These are phyloP conservation scores for Tipula vernalis DNA, from an alignment of 2,888 invertebrate genomes.

Conservation along the genomic window DNA sequence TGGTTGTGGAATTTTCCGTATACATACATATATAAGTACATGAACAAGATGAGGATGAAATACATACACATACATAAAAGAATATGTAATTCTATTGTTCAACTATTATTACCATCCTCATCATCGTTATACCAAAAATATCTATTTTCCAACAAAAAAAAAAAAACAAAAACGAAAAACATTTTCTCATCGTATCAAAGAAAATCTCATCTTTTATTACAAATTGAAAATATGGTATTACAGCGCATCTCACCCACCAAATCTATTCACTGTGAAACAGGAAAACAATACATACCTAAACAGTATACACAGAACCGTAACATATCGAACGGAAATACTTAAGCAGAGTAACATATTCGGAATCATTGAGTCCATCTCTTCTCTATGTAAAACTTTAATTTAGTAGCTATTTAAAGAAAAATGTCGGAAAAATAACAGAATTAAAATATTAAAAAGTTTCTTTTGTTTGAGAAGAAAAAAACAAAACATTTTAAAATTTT, in stretches of 20 bases:
- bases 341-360: not conserved
- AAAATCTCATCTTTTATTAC: not conserved
- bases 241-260: not conserved
- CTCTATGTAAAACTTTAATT: not conserved
- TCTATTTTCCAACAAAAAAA: not conserved
- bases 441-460: not conserved
- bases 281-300: not conserved
- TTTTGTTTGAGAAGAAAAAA: not conserved
- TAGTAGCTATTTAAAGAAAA: not conserved
- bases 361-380: not conserved
- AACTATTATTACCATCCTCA: not conserved
- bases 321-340: not conserved
- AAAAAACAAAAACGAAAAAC: not conserved
- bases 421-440: not conserved
- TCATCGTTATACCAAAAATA: not conserved
- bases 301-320: not conserved
- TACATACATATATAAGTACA: not conserved
- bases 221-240: not conserved
- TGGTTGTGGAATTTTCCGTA: not conserved
- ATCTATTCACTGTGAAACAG: not conserved
- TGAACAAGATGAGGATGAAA: not conserved
- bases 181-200: not conserved
- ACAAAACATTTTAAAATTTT: too few species aligned
- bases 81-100: slow-evolving; percentile 4
- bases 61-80: not conserved